Percentiles rank a stretch among this genome's conserved stretches.
Conservation (phyloP, 2,113 vertebrate genomes). For the Callipepla squamata region DNA sequence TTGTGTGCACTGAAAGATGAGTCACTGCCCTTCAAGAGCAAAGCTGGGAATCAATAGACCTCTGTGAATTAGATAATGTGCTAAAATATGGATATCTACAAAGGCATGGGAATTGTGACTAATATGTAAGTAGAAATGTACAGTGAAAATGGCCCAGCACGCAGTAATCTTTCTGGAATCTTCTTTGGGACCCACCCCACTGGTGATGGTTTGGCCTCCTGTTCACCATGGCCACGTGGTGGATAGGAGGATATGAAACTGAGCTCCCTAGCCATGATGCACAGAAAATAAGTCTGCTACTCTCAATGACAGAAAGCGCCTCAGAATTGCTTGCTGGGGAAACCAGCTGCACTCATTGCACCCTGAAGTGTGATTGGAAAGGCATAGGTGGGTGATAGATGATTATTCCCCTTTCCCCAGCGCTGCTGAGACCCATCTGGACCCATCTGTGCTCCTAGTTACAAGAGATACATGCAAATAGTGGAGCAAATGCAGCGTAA, state of each 20-base stretch:
- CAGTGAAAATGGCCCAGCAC: neutral
- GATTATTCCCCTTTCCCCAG: neutral
- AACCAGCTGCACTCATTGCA: neutral
- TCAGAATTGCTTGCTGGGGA: neutral
- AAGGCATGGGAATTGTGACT: neutral
- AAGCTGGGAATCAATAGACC: constrained; percentile 26
- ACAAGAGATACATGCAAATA: fast-evolving
- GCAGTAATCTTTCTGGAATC: neutral
- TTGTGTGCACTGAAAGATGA: constrained; percentile 24
- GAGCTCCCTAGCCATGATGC: neutral
- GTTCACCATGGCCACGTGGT: fast-evolving
- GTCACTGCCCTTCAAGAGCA: constrained; percentile 53
- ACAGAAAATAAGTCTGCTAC: neutral
- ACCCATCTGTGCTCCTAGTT: neutral
- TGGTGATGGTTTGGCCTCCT: neutral
- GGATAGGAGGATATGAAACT: neutral
- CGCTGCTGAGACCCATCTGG: fast-evolving
- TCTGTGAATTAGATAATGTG: neutral
- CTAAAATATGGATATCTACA: neutral
- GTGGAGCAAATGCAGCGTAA: fast-evolving
- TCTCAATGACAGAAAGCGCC: neutral
- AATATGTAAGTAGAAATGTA: neutral
- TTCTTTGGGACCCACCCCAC: neutral
- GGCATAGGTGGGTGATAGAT: neutral
- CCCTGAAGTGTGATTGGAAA: neutral